phyloP scores from a whole-genome alignment of 2,888 invertebrate genomes.

The Molanna angustata region DNA sequence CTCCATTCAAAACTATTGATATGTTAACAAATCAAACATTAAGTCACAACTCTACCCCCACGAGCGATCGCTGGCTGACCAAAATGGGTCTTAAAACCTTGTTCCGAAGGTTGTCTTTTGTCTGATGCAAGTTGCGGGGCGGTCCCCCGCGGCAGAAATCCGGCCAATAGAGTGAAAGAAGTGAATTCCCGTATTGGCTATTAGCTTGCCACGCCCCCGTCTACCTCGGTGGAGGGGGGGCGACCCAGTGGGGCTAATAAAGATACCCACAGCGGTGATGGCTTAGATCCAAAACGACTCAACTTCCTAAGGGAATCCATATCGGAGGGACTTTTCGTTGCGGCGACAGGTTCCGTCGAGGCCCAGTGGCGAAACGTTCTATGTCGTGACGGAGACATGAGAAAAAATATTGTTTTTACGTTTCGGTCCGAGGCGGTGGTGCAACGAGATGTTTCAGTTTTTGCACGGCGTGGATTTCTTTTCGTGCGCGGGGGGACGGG shows the following conservation, averaged over 20 bases:
- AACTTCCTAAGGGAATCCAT: too few relatives aligned
- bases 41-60: conserved; percentile 6
- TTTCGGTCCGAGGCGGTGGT: conserved; percentile 20
- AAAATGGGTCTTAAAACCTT: neutral
- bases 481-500: conserved; percentile 36
- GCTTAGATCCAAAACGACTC: too few relatives aligned
- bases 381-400: too few relatives aligned
- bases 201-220: conserved; percentile 49
- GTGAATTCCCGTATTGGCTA: conserved; percentile 60
- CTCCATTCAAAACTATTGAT: conserved; percentile 6
- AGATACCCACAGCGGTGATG: conserved; percentile 6
- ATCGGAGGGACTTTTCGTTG: too few relatives aligned
- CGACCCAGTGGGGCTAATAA: conserved; percentile 32
- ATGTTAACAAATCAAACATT: conserved; percentile 25
- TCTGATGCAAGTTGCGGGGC: conserved; percentile 41
- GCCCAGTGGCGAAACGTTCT: neutral
- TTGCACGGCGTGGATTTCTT: conserved; percentile 29
- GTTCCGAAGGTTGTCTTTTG: conserved; percentile 39
- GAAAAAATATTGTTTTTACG: too few relatives aligned
- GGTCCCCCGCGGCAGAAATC: conserved; percentile 53
- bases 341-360: too few relatives aligned
- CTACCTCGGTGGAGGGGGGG: conserved; percentile 33
- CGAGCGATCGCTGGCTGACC: neutral
- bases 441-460: conserved; percentile 18
- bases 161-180: conserved; percentile 63